Evolutionary conservation across 2,888 invertebrate species (phyloP), one percentile per base, ranked within the genome.

Genomic region (Orchestes rusci): DNA sequence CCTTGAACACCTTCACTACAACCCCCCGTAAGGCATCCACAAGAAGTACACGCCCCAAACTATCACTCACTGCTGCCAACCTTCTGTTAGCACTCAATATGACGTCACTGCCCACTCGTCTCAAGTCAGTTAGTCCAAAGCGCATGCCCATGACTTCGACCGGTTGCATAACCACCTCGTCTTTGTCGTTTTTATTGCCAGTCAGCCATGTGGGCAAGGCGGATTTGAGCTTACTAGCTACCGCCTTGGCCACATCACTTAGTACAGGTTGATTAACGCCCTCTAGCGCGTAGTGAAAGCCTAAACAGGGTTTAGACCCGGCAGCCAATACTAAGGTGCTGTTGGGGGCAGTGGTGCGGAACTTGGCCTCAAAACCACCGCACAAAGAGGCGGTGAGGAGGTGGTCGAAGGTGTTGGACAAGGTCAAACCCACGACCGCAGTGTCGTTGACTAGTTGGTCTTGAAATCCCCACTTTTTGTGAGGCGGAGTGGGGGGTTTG

Each of bases 211-310:
- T 86, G 84, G 85, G 84, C 54, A 85, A 69, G 32, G 82, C 82
- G 34, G 80, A 82, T 64, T 89, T 85, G 17, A 93, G 73, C 73
- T 89, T 92, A 61, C 80, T 85, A 12, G 56, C 55, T 37, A 94
- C 87, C 40, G 89, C 92, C 63, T 87, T 82, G 0, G 93, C 93
- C n/a, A 95, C 90, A 64, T 94, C 93, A 38, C 88, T 82, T 10
- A 95, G 71, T 10, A 85, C 77, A 0, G 88, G 87, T 19, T 84
- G 84, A 13, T 83, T 73, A 40, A 82, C 83, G 16, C 92, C 93
- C 74, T 95, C 94, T 40, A 90, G 72, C 4, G 90, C 91, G 68
- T 85, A 87, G 68, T 91, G 92, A 67, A 91, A 92, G 1, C 88
- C 90, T 45, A 91, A 65, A 67, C 82, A 95, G 0, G 95, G 95